Conservation (phyloP, 1,140 invertebrate genomes). For the Anagrus nilaparvatae region DNA sequence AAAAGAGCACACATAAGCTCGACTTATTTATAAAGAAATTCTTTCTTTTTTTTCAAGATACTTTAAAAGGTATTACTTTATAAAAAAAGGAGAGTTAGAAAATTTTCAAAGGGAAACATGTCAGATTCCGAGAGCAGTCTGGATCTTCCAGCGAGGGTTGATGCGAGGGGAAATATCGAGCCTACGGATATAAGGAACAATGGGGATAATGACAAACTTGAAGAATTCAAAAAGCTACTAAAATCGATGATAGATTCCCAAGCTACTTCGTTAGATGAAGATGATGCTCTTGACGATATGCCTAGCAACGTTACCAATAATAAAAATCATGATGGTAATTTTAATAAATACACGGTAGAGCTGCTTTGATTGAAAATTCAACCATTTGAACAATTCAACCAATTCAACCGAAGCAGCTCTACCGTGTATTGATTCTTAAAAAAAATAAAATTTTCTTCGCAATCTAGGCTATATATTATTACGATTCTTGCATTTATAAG, state of each 20-base stretch:
- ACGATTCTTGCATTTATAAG: too few species aligned
- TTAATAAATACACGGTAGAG: too few species aligned
- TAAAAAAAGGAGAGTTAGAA: too few species aligned
- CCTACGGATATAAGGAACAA: conserved; percentile 16
- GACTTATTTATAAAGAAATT: too few species aligned
- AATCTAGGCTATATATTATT: too few species aligned
- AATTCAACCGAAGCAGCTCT: too few species aligned
- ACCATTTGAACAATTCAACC: not conserved
- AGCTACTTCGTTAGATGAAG: conserved; percentile 25
- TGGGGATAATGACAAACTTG: conserved; percentile 27
- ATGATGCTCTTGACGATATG: conserved; percentile 19
- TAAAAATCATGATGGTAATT: not conserved
- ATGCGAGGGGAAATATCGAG: conserved; percentile 16
- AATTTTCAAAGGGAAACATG: conserved; percentile 20
- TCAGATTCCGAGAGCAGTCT: conserved; percentile 30
- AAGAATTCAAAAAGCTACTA: conserved; percentile 35
- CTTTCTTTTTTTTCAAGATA: too few species aligned
- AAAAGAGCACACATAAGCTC: too few species aligned
- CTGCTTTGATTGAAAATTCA: too few species aligned
- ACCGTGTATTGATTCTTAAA: not conserved
- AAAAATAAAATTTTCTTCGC: too few species aligned
- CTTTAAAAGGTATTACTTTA: too few species aligned
- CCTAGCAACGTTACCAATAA: conserved; percentile 19
- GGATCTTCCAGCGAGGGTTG: not conserved
- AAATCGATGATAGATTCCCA: conserved; percentile 32